Percentiles rank a stretch among this genome's conserved stretches.
Evolutionary conservation across 2,888 invertebrate genomes (phyloP).

Genomic region (Drosophila setosimentum): DNA sequence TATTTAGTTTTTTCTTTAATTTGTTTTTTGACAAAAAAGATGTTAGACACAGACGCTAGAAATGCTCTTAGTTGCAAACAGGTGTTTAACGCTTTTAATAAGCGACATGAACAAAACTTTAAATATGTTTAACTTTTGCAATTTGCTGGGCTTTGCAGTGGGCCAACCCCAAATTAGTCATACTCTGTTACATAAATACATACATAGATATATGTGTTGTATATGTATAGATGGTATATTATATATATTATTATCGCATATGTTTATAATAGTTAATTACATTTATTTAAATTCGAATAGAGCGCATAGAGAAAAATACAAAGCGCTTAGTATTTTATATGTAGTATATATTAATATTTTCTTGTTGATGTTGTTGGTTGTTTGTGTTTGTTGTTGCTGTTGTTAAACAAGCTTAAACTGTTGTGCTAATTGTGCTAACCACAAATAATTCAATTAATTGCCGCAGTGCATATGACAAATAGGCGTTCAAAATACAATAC

Average conservation of each 20-base stretch:
- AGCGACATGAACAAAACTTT: constrained; percentile 47
- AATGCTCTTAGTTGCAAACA: constrained; percentile 45
- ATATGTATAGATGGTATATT: constrained; percentile 36
- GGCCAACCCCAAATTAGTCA: constrained; percentile 38
- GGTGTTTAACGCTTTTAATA: constrained; percentile 27
- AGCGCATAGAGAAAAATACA: constrained; percentile 69
- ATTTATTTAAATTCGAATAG: constrained; percentile 77
- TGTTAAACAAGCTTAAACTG: constrained; percentile 45
- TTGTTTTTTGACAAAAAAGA: constrained; percentile 13
- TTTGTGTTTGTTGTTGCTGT: constrained; percentile 11
- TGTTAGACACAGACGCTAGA: constrained; percentile 60
- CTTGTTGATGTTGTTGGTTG: constrained; percentile 13
- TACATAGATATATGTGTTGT: constrained; percentile 26
- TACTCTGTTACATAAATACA: constrained; percentile 40
- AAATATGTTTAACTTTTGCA: constrained; percentile 24
- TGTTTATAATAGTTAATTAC: constrained; percentile 62
- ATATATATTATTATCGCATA: constrained; percentile 56
- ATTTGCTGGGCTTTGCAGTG: constrained; percentile 11
- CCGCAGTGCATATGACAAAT: constrained; percentile 38
- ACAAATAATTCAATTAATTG: constrained; percentile 61
- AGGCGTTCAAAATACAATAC: constrained; percentile 56
- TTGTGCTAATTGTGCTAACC: constrained; percentile 56
- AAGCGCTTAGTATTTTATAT: constrained; percentile 72
- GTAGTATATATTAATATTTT: constrained; percentile 23
- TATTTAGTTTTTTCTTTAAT: constrained; percentile 9